phyloP scores from a whole-genome alignment of 2,888 invertebrate species.

The Epicampocera succincta region DNA sequence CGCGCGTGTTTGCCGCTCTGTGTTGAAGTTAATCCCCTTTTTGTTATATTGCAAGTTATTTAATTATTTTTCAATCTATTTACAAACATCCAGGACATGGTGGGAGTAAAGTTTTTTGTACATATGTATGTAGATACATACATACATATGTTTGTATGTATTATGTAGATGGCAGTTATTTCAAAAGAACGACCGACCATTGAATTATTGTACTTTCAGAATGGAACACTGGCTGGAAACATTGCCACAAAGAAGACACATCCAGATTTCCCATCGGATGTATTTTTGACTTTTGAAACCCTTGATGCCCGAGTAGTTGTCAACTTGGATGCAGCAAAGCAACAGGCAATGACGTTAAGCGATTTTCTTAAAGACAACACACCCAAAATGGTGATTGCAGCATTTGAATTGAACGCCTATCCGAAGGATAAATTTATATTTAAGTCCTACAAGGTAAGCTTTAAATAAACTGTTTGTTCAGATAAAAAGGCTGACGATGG shows the following conservation, averaged over 20 bases:
- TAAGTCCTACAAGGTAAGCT: conserved; percentile 68
- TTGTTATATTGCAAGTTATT: too few relatives aligned
- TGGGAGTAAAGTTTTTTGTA: too few relatives aligned
- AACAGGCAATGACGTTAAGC: conserved; percentile 54
- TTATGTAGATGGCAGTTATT: too few relatives aligned
- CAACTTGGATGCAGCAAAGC: conserved; percentile 80
- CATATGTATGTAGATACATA: too few relatives aligned
- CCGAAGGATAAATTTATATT: conserved; percentile 69
- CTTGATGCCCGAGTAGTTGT: conserved; percentile 80
- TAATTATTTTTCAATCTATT: too few relatives aligned
- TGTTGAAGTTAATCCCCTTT: too few relatives aligned
- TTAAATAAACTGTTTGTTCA: not conserved
- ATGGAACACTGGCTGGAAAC: conserved; percentile 86
- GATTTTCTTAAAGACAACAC: conserved; percentile 57
- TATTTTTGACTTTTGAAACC: conserved; percentile 83
- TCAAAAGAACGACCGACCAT: too few relatives aligned
- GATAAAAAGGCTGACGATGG: not conserved
- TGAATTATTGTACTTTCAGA: conserved; percentile 77
- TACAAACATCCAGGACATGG: too few relatives aligned
- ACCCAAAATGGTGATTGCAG: conserved; percentile 56
- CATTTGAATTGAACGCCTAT: conserved; percentile 66
- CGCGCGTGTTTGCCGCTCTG: too few relatives aligned
- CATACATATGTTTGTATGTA: too few relatives aligned
- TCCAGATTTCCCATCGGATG: conserved; percentile 86
- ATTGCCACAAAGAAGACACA: conserved; percentile 85